These are phyloP conservation scores for Heliopora coerulea DNA, from an alignment of 92 coral and sea anemone species.

Conservation along the genomic window DNA sequence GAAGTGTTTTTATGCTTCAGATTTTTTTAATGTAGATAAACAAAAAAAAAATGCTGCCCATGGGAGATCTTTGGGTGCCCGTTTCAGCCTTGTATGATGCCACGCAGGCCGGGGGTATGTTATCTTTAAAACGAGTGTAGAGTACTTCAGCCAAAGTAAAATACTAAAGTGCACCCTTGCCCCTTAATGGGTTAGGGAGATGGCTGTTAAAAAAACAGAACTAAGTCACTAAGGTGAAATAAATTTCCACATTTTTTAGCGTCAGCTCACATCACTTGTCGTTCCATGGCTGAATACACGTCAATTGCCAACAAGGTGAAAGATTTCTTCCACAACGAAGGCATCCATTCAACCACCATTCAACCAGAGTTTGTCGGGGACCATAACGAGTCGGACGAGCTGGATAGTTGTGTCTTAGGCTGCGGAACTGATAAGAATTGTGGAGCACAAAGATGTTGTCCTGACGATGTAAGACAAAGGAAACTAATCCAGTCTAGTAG, in stretches of 20 bases:
- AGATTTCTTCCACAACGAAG: conserved; percentile 94
- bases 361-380: conserved; percentile 93
- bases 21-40: no score
- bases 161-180: no score
- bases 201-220: no score
- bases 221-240: no score
- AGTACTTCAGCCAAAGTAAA: no score
- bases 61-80: no score
- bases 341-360: conserved; percentile 98
- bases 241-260: conserved; percentile 53
- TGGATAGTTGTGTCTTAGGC: conserved; percentile 72
- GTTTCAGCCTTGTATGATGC: no score
- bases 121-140: no score
- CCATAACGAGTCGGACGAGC: conserved; percentile 16
- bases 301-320: conserved; percentile 87
- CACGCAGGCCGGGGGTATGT: no score
- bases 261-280: conserved; percentile 92
- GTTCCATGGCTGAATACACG: conserved; percentile 96
- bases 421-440: conserved; percentile 84
- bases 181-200: no score
- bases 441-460: conserved; percentile 91
- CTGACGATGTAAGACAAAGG: conserved; percentile 51
- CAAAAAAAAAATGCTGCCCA: no score
- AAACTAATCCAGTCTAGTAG: background rate
- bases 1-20: no score